Evolutionary conservation across 2,113 vertebrate genomes (phyloP).

Genomic region (Colinus virginianus): DNA sequence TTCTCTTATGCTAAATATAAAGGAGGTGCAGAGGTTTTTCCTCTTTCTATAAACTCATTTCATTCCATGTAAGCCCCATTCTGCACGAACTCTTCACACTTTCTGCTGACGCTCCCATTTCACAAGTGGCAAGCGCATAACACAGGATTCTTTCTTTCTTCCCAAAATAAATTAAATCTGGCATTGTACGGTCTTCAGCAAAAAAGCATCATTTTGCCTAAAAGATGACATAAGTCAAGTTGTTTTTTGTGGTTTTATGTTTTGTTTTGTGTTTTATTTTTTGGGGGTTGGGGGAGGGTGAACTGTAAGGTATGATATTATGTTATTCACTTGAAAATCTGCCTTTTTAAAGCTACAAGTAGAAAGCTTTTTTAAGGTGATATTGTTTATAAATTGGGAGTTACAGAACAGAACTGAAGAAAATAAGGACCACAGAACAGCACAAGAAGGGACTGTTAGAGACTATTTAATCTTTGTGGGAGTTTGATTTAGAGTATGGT

Average conservation of each 20-base stretch:
- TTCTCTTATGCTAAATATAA: neutral
- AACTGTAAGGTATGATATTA: neutral
- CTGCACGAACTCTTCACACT: neutral
- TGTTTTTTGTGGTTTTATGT: too few species aligned
- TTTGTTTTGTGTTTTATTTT: neutral
- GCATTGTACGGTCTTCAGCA: neutral
- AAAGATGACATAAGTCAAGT: neutral
- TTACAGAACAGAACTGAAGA: neutral
- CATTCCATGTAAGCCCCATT: neutral
- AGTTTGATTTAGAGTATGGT: neutral
- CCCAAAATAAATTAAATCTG: slow-evolving; percentile 12
- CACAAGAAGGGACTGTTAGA: neutral
- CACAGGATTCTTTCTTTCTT: neutral
- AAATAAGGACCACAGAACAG: neutral
- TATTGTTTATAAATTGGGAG: neutral
- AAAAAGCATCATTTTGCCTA: neutral
- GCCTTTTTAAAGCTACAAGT: neutral
- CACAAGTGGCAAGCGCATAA: neutral
- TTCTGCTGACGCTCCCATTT: neutral
- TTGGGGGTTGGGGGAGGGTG: too few species aligned
- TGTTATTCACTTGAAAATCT: neutral
- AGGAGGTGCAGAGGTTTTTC: neutral
- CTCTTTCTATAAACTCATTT: neutral
- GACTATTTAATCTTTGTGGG: neutral
- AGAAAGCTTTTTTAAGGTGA: neutral